Evolutionary conservation across 2,797 vertebrate genomes (phyloP).

Genomic region (Cygnus olor): DNA sequence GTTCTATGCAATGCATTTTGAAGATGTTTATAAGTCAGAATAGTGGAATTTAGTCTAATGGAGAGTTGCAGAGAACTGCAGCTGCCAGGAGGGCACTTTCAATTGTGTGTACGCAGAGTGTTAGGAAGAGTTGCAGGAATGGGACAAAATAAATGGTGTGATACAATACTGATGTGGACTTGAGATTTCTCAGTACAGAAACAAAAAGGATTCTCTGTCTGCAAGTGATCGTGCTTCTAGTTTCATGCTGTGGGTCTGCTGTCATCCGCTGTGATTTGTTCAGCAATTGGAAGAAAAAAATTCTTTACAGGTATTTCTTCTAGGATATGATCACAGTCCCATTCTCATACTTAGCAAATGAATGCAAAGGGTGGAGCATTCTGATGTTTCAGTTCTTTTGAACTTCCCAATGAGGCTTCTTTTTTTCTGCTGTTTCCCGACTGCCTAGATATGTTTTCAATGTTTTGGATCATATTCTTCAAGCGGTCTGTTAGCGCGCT

Average conservation of each 20-base stretch:
- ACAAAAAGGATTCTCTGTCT: neutral
- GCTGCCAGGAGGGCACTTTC: neutral
- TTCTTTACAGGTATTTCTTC: neutral
- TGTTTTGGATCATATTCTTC: neutral
- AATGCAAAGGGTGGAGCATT: neutral
- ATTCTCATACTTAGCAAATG: neutral
- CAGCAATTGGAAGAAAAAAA: neutral
- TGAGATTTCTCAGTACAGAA: neutral
- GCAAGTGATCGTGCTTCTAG: neutral
- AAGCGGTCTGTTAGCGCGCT: neutral
- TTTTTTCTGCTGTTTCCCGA: constrained; percentile 6
- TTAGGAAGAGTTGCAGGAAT: neutral
- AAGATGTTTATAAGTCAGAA: neutral
- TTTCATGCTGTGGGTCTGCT: neutral
- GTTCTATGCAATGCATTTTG: neutral
- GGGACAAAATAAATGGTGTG: neutral
- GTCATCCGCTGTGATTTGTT: neutral
- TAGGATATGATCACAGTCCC: neutral
- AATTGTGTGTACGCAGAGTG: neutral
- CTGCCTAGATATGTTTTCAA: neutral
- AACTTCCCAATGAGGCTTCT: constrained; percentile 5
- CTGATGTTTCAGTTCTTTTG: neutral
- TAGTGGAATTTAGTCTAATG: neutral
- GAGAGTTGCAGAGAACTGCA: neutral
- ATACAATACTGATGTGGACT: neutral